Percentiles rank a stretch among this genome's conserved stretches.
phyloP scores from a whole-genome alignment of 2,888 invertebrate species.

The Polydrusus cervinus region DNA sequence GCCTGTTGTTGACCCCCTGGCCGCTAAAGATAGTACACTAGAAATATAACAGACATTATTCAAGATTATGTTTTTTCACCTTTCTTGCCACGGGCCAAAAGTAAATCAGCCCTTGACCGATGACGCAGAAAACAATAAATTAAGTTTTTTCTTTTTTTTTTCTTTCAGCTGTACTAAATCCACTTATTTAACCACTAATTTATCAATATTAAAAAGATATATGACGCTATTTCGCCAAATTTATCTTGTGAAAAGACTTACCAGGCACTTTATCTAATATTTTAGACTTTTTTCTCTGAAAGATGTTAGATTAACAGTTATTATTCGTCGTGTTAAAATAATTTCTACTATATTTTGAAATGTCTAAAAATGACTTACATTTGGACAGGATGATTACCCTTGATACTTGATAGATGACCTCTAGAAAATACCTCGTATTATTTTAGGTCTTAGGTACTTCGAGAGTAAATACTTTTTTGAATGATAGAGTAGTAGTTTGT shows the following conservation, averaged over 20 bases:
- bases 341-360: too few species aligned
- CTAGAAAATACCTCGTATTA: too few species aligned
- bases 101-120: constrained; percentile 25
- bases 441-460: too few species aligned
- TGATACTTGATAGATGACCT: too few species aligned
- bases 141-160: constrained; percentile 7
- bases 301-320: neutral
- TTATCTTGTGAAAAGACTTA: constrained; percentile 15
- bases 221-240: constrained; percentile 23
- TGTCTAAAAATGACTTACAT: too few species aligned
- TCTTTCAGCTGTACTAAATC: constrained; percentile 8
- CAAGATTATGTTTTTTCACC: constrained; percentile 36
- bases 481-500: too few species aligned
- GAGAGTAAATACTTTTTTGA: too few species aligned
- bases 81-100: constrained; percentile 19
- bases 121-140: constrained; percentile 35
- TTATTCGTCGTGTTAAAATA: constrained; percentile 7
- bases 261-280: constrained; percentile 13
- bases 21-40: constrained; percentile 21
- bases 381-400: too few species aligned
- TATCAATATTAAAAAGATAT: constrained; percentile 39
- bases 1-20: constrained; percentile 8
- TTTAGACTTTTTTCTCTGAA: constrained; percentile 21
- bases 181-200: constrained; percentile 39
- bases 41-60: constrained; percentile 37